These are phyloP conservation scores for Agonopterix subpropinquella DNA, from an alignment of 2,888 invertebrate species.

Conservation along the genomic window DNA sequence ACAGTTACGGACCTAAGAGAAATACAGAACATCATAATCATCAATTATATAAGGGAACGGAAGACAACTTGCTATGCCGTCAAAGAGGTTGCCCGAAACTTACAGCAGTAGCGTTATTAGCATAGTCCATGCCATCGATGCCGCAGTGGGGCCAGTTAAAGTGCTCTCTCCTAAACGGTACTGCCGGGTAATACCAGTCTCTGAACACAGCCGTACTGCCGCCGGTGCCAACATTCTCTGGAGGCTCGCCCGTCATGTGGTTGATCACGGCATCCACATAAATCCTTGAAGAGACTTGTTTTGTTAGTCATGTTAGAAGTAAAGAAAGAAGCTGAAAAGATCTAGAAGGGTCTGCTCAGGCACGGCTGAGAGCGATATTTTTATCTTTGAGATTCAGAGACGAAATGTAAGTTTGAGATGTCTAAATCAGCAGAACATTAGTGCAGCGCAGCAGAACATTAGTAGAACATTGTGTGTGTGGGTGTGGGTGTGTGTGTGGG, in stretches of 20 bases:
- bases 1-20: slow-evolving; percentile 79
- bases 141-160: slow-evolving; percentile 80
- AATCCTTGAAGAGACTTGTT: slow-evolving; percentile 72
- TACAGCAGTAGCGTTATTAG: slow-evolving; percentile 75
- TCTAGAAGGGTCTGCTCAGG: no score
- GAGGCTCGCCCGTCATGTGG: slow-evolving; percentile 83
- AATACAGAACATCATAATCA: neutral
- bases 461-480: no score
- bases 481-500: no score
- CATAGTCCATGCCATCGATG: slow-evolving; percentile 81
- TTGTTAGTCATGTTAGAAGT: neutral
- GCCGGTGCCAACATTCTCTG: slow-evolving; percentile 75
- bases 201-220: slow-evolving; percentile 74
- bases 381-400: no score
- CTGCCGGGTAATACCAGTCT: slow-evolving; percentile 74
- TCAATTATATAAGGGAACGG: no score
- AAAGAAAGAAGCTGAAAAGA: no score
- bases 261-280: slow-evolving; percentile 90
- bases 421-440: no score
- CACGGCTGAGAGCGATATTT: no score
- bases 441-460: no score
- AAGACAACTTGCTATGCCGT: no score
- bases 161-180: slow-evolving; percentile 79
- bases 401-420: no score
- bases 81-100: slow-evolving; percentile 9